Evolutionary conservation across 1,140 invertebrate species (phyloP).

Genomic region (Drosophila mauritiana): DNA sequence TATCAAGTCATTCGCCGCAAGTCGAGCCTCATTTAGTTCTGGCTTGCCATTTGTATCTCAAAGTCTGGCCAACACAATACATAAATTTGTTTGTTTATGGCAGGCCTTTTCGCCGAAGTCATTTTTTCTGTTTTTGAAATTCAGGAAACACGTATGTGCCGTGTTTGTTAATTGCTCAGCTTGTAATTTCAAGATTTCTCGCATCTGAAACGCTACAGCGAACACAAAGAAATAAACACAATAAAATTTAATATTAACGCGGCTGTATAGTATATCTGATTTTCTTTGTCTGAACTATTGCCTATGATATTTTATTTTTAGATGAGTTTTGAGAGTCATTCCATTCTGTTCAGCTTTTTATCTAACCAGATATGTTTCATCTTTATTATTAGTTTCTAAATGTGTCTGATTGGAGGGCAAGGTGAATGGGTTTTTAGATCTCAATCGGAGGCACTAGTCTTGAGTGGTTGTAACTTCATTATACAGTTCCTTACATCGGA

Average conservation of each 20-base stretch:
- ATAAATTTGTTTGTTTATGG: constrained; percentile 40
- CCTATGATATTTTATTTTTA: constrained; percentile 21
- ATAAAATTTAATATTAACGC: constrained; percentile 28
- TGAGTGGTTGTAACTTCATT: too few species aligned
- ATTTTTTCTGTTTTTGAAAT: constrained; percentile 40
- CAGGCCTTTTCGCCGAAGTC: constrained; percentile 34
- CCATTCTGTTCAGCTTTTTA: constrained; percentile 5
- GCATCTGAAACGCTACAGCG: constrained; percentile 32
- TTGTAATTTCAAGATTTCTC: constrained; percentile 59
- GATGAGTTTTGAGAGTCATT: constrained; percentile 23
- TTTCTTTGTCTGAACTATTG: constrained; percentile 31
- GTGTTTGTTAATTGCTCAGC: constrained; percentile 67
- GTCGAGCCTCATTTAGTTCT: constrained; percentile 65
- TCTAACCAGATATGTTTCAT: not conserved
- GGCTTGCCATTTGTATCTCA: constrained; percentile 37
- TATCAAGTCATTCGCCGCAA: constrained; percentile 63
- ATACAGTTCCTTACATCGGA: too few species aligned
- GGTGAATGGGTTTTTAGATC: not conserved
- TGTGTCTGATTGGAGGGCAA: not conserved
- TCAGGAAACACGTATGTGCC: constrained; percentile 41
- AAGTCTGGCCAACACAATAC: constrained; percentile 23
- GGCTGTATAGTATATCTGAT: constrained; percentile 14
- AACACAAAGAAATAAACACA: constrained; percentile 23
- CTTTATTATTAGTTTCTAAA: not conserved
- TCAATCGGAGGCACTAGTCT: too few species aligned